Base-by-base conservation (phyloP, 64 coral and sea anemone genomes). In the Acropora yongei region DNA sequence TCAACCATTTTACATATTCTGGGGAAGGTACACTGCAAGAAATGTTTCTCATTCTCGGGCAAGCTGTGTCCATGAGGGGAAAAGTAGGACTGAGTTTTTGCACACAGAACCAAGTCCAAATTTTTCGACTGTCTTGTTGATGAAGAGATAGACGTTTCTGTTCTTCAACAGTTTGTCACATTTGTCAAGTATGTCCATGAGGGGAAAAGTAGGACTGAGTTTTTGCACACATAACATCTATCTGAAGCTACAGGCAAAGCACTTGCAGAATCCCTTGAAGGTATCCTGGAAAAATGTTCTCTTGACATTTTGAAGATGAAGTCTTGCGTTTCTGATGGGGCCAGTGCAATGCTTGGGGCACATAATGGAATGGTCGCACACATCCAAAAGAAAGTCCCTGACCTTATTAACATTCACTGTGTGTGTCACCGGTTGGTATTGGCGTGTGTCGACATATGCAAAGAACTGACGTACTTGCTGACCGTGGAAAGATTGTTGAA, bases 351-450 rank as follows among this genome's bases (percentile, higher is more conserved):
- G 76, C 41, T 78, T 63, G 76, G 88, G n/a, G 47, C 16, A 66
- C 77, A 66, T 48, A 80, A 79, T 89, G 87, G 87, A 44, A 46
- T 89, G 42, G 74, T 20, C 17, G 48, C 87, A 57, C 57, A 44
- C 75, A 57, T 89, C 44, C 57, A 60, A 65, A 19, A 51, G 20
- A 30, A 78, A 39, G 55, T 77, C n/a, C 74, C 73, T 47, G 65
- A 53, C 18, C 57, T 76, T n/a, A 89, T 89, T 43, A 74, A 75
- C 30, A 77, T 89, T 67, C 51, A 89, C 45, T 89, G 87, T 78
- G 50, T 88, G 75, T 89, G 87, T 65, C 75, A 89, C 78, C 8
- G 74, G 49, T 19, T 89, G 74, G 75, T 57, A 76, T 14, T 89
- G 20, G 87, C 87, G 18, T 89, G 87, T 19, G 57, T 47, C 11